A percentile compares a stretch with the other conserved stretches of the same genome.
Conservation (phyloP, 2,888 invertebrate species). For the Thymelicus lineola region DNA sequence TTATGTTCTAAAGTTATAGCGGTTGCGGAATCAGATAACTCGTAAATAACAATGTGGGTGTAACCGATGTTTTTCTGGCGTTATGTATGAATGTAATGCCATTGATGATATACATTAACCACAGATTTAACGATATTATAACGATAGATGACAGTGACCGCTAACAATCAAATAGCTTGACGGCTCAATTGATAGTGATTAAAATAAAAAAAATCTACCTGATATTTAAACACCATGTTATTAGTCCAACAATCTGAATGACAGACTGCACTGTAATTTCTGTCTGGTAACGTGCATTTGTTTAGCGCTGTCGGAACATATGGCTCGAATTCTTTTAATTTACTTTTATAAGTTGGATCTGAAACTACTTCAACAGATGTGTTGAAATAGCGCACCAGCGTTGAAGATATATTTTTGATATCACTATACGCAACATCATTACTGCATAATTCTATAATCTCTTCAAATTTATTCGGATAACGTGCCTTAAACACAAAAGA, state of each 20-base stretch:
- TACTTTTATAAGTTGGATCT: conserved; percentile 53
- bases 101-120: no score
- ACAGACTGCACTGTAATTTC: conserved; percentile 60
- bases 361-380: conserved; percentile 61
- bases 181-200: no score
- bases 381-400: conserved; percentile 60
- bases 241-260: conserved; percentile 75
- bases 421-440: conserved; percentile 65
- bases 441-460: conserved; percentile 53
- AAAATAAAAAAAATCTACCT: conserved; percentile 50
- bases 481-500: conserved; percentile 59
- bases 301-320: conserved; percentile 58
- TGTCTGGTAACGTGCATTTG: conserved; percentile 56
- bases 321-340: conserved; percentile 54
- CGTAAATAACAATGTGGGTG: no score
- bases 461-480: conserved; percentile 55
- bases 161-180: no score
- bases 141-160: no score
- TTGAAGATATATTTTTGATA: conserved; percentile 54
- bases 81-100: no score
- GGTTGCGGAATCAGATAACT: no score
- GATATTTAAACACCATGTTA: conserved; percentile 63
- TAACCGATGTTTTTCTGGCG: no score
- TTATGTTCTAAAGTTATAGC: no score
- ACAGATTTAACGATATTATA: no score